phyloP scores from a whole-genome alignment of 23 tunicate species.

The Aplidium turbinatum region DNA sequence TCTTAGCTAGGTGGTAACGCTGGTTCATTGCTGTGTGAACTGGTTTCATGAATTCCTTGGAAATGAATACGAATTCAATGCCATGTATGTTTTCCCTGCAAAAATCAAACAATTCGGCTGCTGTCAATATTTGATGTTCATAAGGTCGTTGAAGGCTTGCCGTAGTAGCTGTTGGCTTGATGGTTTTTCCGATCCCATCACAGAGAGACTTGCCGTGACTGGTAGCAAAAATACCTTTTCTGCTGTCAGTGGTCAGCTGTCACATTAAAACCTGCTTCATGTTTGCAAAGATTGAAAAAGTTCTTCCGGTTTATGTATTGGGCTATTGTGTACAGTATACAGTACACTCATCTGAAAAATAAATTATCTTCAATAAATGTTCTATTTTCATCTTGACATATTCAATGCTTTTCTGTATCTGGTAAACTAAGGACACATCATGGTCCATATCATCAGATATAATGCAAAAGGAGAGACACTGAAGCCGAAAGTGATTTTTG shows the following conservation, averaged over 20 bases:
- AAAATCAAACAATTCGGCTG: slow-evolving; percentile 28
- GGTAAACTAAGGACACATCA: slow-evolving; percentile 41
- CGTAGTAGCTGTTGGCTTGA: slow-evolving; percentile 27
- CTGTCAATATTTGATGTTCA: slow-evolving; percentile 16
- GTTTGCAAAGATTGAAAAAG: slow-evolving; percentile 41
- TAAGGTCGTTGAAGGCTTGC: slow-evolving; percentile 40
- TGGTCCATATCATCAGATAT: slow-evolving; percentile 36
- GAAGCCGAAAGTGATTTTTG: slow-evolving; percentile 1
- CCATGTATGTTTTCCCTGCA: slow-evolving; percentile 22
- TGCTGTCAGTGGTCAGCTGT: too few relatives aligned
- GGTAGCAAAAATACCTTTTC: slow-evolving; percentile 31
- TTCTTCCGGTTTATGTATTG: slow-evolving; percentile 51
- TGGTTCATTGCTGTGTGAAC: slow-evolving; percentile 19
- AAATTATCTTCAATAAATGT: slow-evolving; percentile 13
- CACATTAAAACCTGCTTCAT: slow-evolving; percentile 34
- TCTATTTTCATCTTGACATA: slow-evolving; percentile 21
- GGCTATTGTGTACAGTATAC: too few relatives aligned
- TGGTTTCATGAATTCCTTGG: slow-evolving; percentile 21
- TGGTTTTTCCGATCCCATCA: slow-evolving; percentile 32
- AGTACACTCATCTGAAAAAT: slow-evolving; percentile 53
- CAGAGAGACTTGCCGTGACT: slow-evolving; percentile 34
- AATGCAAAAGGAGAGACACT: slow-evolving; percentile 23
- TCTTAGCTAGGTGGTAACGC: slow-evolving; percentile 9
- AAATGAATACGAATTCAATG: slow-evolving; percentile 26
- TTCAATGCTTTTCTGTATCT: slow-evolving; percentile 36